Conservation (phyloP, 1,140 invertebrate species). For the Arion vulgaris region DNA sequence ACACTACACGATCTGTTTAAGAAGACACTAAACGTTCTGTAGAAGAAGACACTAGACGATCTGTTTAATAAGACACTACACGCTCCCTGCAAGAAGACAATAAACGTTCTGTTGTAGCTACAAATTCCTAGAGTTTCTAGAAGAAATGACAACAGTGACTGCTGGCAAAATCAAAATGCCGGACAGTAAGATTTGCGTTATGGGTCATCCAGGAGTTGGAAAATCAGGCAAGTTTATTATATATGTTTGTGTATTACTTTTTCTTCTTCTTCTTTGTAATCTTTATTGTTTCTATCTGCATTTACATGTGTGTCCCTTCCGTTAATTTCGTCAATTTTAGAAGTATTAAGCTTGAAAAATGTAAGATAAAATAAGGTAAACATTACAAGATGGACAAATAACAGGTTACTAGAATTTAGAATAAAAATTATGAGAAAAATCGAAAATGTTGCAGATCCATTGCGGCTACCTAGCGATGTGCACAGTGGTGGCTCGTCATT, state of each 20-base stretch:
- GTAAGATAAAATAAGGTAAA: no score
- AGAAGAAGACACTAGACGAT: neutral
- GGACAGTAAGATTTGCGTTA: conserved; percentile 46
- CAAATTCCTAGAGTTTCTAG: no score
- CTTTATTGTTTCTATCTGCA: neutral
- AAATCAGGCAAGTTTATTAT: conserved; percentile 45
- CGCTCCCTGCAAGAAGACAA: no score
- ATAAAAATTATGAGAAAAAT: no score
- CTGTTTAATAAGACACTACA: neutral
- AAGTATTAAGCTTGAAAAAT: no score
- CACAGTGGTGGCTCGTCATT: no score
- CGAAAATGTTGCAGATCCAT: no score
- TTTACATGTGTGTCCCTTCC: neutral
- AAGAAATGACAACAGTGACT: neutral
- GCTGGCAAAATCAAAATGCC: conserved; percentile 42
- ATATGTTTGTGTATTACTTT: no score
- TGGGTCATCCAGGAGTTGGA: conserved; percentile 47
- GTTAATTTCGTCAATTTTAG: neutral
- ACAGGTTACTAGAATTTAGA: no score
- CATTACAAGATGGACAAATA: no score
- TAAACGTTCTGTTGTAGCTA: no score
- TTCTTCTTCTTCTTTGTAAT: neutral
- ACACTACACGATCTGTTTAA: neutral
- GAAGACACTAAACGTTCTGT: neutral
- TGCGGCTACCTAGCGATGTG: no score